A percentile compares a stretch with the other conserved stretches of the same genome.
Evolutionary conservation across 1,140 invertebrate species (phyloP).

Genomic region (Goniozus legneri): DNA sequence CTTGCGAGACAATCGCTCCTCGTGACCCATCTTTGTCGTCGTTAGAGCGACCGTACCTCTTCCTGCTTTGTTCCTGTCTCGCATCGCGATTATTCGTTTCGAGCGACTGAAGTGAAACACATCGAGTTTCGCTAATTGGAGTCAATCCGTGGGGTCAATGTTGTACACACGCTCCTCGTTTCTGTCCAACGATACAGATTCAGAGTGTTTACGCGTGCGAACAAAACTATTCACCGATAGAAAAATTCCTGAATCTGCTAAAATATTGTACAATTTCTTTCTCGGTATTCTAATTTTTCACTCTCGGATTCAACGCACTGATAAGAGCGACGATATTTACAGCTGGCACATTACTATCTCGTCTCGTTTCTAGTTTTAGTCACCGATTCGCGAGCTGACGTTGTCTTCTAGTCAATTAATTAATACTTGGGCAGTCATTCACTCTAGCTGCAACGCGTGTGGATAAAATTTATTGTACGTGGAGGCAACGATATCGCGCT

Average conservation of each 20-base stretch:
- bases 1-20: too few species aligned
- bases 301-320: too few species aligned
- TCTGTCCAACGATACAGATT: too few species aligned
- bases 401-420: neutral
- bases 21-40: too few species aligned
- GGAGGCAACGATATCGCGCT: too few species aligned
- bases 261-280: too few species aligned
- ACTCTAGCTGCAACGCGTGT: too few species aligned
- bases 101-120: conserved; percentile 26
- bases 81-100: conserved; percentile 12
- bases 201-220: too few species aligned
- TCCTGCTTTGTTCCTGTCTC: conserved; percentile 1
- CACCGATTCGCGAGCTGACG: neutral
- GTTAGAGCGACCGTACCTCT: conserved; percentile 9
- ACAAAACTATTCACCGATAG: too few species aligned
- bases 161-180: conserved; percentile 16
- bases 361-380: neutral
- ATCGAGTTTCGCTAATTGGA: conserved; percentile 30
- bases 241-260: too few species aligned
- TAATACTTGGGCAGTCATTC: neutral
- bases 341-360: neutral
- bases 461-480: too few species aligned
- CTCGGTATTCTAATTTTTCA: too few species aligned
- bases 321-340: neutral
- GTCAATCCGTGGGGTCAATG: conserved; percentile 30